Percentiles rank a stretch among this genome's conserved stretches.
phyloP scores from a whole-genome alignment of 2,797 vertebrate genomes.

The Choloepus didactylus region DNA sequence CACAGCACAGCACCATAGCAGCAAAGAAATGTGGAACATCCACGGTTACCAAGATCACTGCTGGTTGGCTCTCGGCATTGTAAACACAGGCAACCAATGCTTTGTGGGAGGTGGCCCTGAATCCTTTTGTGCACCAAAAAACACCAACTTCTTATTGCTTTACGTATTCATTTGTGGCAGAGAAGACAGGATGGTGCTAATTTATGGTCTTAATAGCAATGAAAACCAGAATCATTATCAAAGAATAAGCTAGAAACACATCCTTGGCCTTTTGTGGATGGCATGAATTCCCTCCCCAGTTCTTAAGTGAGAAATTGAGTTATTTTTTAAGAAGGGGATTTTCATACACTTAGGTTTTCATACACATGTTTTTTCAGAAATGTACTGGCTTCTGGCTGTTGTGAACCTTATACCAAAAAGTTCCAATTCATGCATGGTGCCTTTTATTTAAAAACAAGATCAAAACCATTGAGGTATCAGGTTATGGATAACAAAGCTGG shows the following conservation, averaged over 20 bases:
- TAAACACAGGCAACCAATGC: accelerated
- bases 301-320: neutral
- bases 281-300: slow-evolving; percentile 41
- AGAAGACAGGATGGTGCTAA: neutral
- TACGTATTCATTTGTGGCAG: neutral
- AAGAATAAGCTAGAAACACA: slow-evolving; percentile 55
- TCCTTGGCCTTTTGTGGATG: slow-evolving; percentile 70
- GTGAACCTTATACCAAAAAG: neutral
- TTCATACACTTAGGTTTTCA: neutral
- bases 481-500: neutral
- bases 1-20: neutral
- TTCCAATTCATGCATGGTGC: neutral
- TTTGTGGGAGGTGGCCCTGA: neutral
- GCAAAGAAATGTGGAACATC: neutral
- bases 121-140: slow-evolving; percentile 21
- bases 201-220: slow-evolving; percentile 66
- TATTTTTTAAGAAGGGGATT: neutral
- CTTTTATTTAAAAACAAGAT: neutral
- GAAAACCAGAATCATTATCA: slow-evolving; percentile 31
- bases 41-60: neutral
- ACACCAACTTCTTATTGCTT: slow-evolving; percentile 33
- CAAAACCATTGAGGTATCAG: neutral
- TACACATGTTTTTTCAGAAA: neutral
- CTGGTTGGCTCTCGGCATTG: neutral
- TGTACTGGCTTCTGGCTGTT: neutral